These are phyloP conservation scores for Pocillopora verrucosa DNA, from an alignment of 64 coral and sea anemone species.

Conservation along the genomic window DNA sequence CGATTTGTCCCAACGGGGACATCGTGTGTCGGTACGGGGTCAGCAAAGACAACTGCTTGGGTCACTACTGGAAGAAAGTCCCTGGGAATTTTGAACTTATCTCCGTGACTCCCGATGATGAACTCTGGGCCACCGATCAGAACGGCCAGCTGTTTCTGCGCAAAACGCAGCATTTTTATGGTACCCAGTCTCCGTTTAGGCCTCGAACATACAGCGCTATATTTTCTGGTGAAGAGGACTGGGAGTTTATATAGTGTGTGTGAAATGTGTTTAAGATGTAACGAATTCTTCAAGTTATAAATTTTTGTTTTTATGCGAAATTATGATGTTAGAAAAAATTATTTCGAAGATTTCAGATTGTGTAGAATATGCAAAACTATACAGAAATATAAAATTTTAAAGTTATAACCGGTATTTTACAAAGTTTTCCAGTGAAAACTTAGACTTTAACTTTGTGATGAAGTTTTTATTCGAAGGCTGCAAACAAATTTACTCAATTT, in stretches of 20 bases:
- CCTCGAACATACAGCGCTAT: constrained; percentile 66
- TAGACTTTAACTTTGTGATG: too few relatives aligned
- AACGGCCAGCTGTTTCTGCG: constrained; percentile 89
- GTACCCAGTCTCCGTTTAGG: constrained; percentile 83
- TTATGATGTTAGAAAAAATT: too few relatives aligned
- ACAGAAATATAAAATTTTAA: too few relatives aligned
- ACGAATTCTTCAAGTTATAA: background rate
- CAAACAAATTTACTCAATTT: too few relatives aligned
- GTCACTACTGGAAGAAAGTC: constrained; percentile 97
- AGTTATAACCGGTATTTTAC: too few relatives aligned
- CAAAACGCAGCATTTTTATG: constrained; percentile 85
- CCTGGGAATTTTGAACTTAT: constrained; percentile 93
- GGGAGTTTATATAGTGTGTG: constrained; percentile 72
- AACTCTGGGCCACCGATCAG: constrained; percentile 87
- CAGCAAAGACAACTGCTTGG: constrained; percentile 63
- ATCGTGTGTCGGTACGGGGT: constrained; percentile 94
- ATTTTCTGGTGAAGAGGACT: constrained; percentile 81
- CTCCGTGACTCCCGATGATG: constrained; percentile 79
- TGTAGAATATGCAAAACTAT: too few relatives aligned
- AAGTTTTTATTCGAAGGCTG: too few relatives aligned
- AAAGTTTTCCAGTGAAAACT: too few relatives aligned
- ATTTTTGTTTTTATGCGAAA: background rate
- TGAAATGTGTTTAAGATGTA: background rate
- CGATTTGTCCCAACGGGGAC: constrained; percentile 80
- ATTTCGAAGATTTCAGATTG: too few relatives aligned